Evolutionary conservation across 2,797 vertebrate genomes (phyloP), one percentile per base, ranked within the genome.

Genomic region (Phoeniculus purpureus): DNA sequence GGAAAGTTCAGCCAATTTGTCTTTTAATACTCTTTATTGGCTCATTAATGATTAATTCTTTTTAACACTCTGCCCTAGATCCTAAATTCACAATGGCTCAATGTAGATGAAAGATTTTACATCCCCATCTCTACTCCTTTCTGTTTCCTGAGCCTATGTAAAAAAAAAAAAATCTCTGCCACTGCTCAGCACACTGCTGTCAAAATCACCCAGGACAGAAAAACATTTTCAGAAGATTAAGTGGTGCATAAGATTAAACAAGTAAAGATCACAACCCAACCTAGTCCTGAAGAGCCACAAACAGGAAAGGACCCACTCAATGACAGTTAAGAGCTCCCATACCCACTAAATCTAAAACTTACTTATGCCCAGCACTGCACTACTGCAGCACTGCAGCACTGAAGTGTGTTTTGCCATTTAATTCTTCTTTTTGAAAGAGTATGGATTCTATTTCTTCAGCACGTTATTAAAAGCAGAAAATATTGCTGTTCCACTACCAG

Each of bases 41-140:
- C 71, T 96, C 90, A 92, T 97, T 97, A 97, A 96, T 90, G 73
- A 97, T 96, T 85, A 96, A 97, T 97, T 96, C 92, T 92, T 93
- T 95, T 94, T 83, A 89, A 84, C 89, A 91, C 82, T 96, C 88
- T 90, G 92, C 93, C 87, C 90, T 92, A 61, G 76, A 87, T 94
- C 78, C 88, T 96, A 96, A 94, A 97, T 96, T 96, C 96, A 95
- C 60, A 94, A 67, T 92, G 66, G 86, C 87, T 86, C 55, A 92
- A 81, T 23, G 47, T 67, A 96, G 94, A 96, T 85, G 74, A 96
- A 92, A 83, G 84, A 85, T 87, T 93, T 87, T 68, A 81, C 93
- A 85, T 68, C 76, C 68, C n/a, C 21, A 20, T 94, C 72, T 76
- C 64, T 66, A 60, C 62, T 82, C 68, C 68, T 65, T 45, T 86